Conservation (phyloP, 2,888 invertebrate species). For the Meiosimyza decipiens region DNA sequence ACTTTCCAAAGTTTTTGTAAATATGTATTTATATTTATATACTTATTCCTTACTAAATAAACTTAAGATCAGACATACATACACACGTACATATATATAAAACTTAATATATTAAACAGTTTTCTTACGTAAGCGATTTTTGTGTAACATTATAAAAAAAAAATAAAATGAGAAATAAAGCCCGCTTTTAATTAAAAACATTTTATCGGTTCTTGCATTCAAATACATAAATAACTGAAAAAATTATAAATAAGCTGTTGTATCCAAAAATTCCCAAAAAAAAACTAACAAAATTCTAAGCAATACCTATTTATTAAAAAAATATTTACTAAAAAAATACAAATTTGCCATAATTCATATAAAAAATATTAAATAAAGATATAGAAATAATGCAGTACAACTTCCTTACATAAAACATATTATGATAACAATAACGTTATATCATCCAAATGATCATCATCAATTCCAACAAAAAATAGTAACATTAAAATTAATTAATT, state of each 20-base stretch:
- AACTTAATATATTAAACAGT: neutral
- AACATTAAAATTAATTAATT: conserved; percentile 16
- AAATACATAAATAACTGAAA: neutral
- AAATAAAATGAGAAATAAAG: no score
- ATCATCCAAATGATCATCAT: neutral
- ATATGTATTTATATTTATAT: conserved; percentile 36
- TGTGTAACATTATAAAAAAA: no score
- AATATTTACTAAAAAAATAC: conserved; percentile 31
- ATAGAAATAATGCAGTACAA: conserved; percentile 29
- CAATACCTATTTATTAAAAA: conserved; percentile 42
- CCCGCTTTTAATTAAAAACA: no score
- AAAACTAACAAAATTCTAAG: conserved; percentile 32
- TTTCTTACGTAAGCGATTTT: no score
- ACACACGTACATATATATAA: conserved; percentile 43
- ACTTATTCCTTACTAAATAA: conserved; percentile 18
- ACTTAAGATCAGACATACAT: conserved; percentile 35
- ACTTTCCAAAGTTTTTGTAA: neutral
- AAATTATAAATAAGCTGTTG: conserved; percentile 31
- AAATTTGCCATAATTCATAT: conserved; percentile 35
- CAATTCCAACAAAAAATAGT: conserved; percentile 6
- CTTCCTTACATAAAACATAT: conserved; percentile 27
- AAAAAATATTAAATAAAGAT: conserved; percentile 43
- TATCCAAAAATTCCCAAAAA: conserved; percentile 28
- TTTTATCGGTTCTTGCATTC: no score
- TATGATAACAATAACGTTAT: neutral